These are phyloP conservation scores for Tragelaphus oryx DNA, from an alignment of 2,797 vertebrate genomes.

Conservation along the genomic window DNA sequence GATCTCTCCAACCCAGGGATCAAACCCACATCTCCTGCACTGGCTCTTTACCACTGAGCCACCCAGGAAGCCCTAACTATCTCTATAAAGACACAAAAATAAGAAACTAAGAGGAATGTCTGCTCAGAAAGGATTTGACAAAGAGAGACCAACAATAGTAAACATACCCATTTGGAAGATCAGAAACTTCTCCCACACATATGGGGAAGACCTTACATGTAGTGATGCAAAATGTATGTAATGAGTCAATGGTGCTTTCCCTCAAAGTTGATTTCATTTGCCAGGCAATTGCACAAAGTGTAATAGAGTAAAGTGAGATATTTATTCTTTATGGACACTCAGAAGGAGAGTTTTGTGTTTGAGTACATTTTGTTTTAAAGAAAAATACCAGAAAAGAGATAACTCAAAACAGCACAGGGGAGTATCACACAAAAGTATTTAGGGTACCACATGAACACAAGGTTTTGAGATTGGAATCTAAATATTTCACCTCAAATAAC, in stretches of 20 bases:
- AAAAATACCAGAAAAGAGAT: not conserved
- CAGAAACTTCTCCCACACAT: conserved; percentile 79
- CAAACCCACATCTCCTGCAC: not conserved
- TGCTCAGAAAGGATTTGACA: conserved; percentile 10
- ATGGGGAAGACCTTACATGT: conserved; percentile 67
- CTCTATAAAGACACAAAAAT: not conserved
- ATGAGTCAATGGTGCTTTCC: conserved; percentile 73
- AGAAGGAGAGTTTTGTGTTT: conserved; percentile 26
- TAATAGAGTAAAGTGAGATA: not conserved
- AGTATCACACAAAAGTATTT: conserved; percentile 17
- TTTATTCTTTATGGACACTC: not conserved
- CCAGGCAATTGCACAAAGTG: conserved; percentile 23
- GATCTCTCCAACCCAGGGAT: not conserved
- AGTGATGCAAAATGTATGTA: conserved; percentile 43
- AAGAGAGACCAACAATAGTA: conserved; percentile 22
- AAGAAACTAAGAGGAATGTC: conserved; percentile 15
- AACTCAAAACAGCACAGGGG: not conserved
- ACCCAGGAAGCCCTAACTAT: not conserved
- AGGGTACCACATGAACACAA: not conserved
- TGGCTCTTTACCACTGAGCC: not conserved
- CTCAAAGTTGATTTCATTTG: conserved; percentile 27
- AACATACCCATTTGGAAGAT: conserved; percentile 45
- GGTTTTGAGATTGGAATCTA: not conserved
- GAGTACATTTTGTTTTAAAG: conserved; percentile 37
- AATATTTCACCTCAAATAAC: conserved; percentile 24